A percentile compares a stretch with the other conserved stretches of the same genome.
Conservation (phyloP, 2,888 invertebrate species). For the Lepidonotus clava region DNA sequence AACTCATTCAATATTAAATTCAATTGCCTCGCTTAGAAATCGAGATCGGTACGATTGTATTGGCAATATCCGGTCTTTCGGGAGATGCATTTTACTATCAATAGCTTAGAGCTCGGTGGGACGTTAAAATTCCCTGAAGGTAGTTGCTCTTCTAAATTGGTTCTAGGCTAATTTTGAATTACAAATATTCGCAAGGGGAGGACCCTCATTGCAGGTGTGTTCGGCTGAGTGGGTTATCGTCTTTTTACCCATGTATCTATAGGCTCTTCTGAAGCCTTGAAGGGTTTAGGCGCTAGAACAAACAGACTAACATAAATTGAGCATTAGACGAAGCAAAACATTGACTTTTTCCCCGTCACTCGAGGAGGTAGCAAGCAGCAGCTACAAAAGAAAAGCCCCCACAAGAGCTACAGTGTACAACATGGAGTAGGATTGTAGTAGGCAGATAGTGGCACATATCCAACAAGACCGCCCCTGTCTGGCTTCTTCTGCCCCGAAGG, state of each 20-base stretch:
- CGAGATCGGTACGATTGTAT: neutral
- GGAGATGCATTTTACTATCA: neutral
- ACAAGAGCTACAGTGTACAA: too few relatives aligned
- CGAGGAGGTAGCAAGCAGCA: too few relatives aligned
- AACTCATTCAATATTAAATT: neutral
- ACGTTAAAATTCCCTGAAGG: too few relatives aligned
- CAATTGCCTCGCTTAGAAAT: neutral
- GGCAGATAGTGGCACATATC: too few relatives aligned
- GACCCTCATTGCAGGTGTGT: neutral
- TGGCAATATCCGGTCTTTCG: neutral
- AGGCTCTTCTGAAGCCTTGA: neutral
- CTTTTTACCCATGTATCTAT: neutral
- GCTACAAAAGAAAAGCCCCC: too few relatives aligned
- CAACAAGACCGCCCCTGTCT: too few relatives aligned
- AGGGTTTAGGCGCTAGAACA: neutral
- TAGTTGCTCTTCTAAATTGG: too few relatives aligned
- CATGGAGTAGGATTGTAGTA: too few relatives aligned
- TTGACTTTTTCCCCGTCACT: neutral
- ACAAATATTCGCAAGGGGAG: neutral
- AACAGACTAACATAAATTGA: neutral
- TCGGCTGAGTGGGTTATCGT: neutral
- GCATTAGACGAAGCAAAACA: conserved; percentile 16
- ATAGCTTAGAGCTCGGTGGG: too few relatives aligned
- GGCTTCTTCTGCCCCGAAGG: too few relatives aligned
- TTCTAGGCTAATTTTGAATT: too few relatives aligned